Evolutionary conservation across 1,140 invertebrate species (phyloP).

Genomic region (Zaprionus africanus): DNA sequence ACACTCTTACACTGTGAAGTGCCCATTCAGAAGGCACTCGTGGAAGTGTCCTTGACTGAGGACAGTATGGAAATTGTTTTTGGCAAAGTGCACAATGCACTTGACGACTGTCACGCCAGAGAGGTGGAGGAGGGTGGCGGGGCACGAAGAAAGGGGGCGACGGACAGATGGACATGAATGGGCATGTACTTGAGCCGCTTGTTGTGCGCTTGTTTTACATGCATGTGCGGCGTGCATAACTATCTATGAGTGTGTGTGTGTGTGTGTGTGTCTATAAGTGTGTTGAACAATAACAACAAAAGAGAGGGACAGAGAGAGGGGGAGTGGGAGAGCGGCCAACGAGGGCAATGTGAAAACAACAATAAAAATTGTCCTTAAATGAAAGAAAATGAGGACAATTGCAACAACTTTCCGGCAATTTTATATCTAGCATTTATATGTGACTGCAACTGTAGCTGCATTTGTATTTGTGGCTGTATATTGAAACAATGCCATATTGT

Average conservation of each 20-base stretch:
- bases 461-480: conserved; percentile 19
- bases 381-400: conserved; percentile 79
- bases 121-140: neutral
- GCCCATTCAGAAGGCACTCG: conserved; percentile 6
- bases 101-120: conserved; percentile 74
- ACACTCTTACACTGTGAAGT: conserved; percentile 6
- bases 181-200: conserved; percentile 20
- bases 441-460: neutral
- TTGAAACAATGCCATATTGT: conserved; percentile 70
- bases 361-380: conserved; percentile 74
- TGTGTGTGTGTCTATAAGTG: too few relatives aligned
- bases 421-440: conserved; percentile 39
- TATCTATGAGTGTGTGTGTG: neutral
- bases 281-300: neutral
- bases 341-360: conserved; percentile 27
- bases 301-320: too few relatives aligned
- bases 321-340: neutral
- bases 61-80: conserved; percentile 70
- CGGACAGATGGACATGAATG: conserved; percentile 48
- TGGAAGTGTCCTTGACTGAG: conserved; percentile 48
- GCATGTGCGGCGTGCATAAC: conserved; percentile 1
- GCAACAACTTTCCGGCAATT: conserved; percentile 81
- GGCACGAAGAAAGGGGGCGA: neutral
- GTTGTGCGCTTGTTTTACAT: conserved; percentile 26
- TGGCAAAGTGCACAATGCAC: conserved; percentile 81